Base-by-base conservation (phyloP, 2,113 vertebrate genomes). In the Mus pahari region DNA sequence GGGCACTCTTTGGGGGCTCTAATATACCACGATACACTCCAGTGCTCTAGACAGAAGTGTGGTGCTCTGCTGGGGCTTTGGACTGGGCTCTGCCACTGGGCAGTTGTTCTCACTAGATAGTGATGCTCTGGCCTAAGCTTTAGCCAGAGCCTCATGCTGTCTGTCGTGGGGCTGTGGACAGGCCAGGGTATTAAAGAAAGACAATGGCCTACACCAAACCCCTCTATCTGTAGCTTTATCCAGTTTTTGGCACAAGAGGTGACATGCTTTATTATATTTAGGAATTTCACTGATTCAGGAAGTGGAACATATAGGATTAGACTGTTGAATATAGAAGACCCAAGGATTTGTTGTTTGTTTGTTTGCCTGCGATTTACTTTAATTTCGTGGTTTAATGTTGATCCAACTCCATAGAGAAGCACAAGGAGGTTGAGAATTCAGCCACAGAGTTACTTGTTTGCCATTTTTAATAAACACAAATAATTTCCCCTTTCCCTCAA, bases 381-480 rank as follows among this genome's bases (percentile, higher is more conserved):
- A 78, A 96, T 95, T 96, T 55, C 70, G 36, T 19, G 81, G 77
- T 64, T 60, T 96, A 92, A 98, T 88, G 68, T 92, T 64, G 88
- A 83, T 94, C 71, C 16, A 95, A 93, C 94, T 68, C 62, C 87
- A 83, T 94, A 94, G 90, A 98, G 97, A 90, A 62, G 91, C 83
- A 82, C 66, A 0, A 91, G 92, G 94, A 98, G 97, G 97, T 79
- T 97, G 91, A 98, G 97, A 97, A 94, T 95, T 92, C 91, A 94
- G 97, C 96, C 83, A 96, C 90, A 77, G 98, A 94, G 97, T 98
- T 98, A 96, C 91, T 98, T 97, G 97, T 98, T 98, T 97, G 95
- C 97, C 93, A 93, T 98, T 98, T 98, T 98, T 98, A 50, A 98
- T 98, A 98, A 98, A 98, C 96, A 97, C 97, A 98, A 98, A 89